A percentile compares a stretch with the other conserved stretches of the same genome.
phyloP scores from a whole-genome alignment of 2,797 vertebrate genomes.

The Xiphophorus birchmanni region DNA sequence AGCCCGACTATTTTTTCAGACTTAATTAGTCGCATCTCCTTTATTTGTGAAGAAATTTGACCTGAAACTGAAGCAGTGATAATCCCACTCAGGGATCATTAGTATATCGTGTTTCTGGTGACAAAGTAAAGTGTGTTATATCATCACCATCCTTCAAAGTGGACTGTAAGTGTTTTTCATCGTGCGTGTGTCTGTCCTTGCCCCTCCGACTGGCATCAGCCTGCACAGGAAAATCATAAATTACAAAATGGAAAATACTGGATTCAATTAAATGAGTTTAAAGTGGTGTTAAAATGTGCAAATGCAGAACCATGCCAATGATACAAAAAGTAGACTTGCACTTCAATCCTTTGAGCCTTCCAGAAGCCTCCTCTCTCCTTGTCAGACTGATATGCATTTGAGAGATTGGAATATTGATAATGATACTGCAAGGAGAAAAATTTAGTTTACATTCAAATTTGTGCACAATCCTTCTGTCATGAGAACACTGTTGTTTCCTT shows the following conservation, averaged over 20 bases:
- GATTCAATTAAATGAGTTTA: background rate
- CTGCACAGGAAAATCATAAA: background rate
- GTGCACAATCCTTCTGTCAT: background rate
- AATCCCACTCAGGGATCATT: background rate
- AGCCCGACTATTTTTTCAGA: background rate
- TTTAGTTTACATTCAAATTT: background rate
- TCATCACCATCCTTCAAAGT: background rate
- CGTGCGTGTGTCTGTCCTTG: background rate
- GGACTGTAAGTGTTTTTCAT: background rate
- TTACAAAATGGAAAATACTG: background rate
- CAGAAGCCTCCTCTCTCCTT: background rate
- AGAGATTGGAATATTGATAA: background rate
- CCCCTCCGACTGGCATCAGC: no score
- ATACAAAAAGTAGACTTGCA: background rate
- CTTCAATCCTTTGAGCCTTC: background rate
- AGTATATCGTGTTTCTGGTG: background rate
- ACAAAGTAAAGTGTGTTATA: background rate
- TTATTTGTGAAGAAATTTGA: background rate
- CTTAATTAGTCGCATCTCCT: background rate
- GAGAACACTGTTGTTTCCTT: background rate
- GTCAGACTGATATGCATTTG: background rate
- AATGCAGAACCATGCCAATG: background rate
- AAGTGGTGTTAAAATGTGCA: background rate
- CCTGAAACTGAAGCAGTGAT: background rate
- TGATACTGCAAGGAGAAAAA: background rate